These are phyloP conservation scores for Drosophila aff. DNA, from an alignment of 1,140 invertebrate species.

Conservation along the genomic window DNA sequence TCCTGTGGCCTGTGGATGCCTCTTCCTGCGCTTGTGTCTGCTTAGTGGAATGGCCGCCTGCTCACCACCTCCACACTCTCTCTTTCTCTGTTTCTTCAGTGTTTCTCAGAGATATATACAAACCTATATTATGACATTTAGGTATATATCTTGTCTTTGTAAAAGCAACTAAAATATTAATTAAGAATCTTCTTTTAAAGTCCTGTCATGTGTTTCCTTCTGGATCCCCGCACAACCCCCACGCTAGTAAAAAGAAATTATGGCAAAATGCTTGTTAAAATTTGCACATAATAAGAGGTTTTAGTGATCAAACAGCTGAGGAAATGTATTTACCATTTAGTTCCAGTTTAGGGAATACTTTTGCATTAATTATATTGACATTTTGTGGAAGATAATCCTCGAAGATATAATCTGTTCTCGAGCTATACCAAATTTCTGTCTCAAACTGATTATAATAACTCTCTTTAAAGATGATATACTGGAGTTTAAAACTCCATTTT, in stretches of 20 bases:
- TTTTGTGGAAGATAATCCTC: too few relatives aligned
- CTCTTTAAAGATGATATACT: background rate
- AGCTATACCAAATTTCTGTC: background rate
- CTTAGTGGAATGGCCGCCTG: constrained; percentile 32
- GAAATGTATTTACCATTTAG: background rate
- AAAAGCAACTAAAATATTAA: background rate
- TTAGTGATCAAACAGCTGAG: background rate
- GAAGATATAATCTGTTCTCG: background rate
- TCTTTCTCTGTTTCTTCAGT: constrained; percentile 2
- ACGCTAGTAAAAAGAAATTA: background rate
- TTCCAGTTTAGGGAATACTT: background rate
- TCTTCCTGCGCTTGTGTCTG: constrained; percentile 27
- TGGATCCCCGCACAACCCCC: background rate
- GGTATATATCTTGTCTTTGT: background rate
- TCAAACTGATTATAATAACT: background rate
- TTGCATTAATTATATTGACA: too few relatives aligned
- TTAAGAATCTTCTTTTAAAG: background rate
- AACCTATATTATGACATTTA: background rate
- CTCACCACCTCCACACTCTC: background rate
- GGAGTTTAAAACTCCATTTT: background rate
- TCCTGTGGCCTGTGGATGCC: constrained; percentile 15
- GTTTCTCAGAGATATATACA: background rate
- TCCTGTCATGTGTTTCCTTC: background rate
- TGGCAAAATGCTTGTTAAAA: background rate
- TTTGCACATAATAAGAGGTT: background rate